Percentiles rank a stretch among this genome's conserved stretches.
Conservation (phyloP, 2,113 vertebrate species). For the Gobiocypris rarus region DNA sequence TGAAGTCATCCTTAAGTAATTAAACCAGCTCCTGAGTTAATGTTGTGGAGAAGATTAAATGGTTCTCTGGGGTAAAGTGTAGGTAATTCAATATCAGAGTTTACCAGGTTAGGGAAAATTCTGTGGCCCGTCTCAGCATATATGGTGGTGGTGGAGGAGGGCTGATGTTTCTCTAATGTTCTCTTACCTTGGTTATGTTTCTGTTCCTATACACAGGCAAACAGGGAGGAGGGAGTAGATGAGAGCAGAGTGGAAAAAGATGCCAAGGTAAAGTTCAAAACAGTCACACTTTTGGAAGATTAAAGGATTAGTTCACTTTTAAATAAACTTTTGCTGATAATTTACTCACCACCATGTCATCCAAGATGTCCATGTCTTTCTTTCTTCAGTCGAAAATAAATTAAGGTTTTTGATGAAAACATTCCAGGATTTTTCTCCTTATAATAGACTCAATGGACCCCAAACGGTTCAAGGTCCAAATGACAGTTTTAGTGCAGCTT, state of each 20-base stretch:
- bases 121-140: slow-evolving; percentile 17
- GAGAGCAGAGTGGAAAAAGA: slow-evolving; percentile 85
- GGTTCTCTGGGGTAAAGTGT: slow-evolving; percentile 37
- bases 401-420: too few relatives aligned
- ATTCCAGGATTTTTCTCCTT: too few relatives aligned
- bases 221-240: slow-evolving; percentile 83
- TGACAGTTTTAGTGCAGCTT: too few relatives aligned
- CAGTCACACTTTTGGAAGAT: slow-evolving; percentile 45
- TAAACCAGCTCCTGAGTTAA: slow-evolving; percentile 51
- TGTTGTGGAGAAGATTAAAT: slow-evolving; percentile 54
- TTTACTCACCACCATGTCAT: too few relatives aligned
- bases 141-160: neutral
- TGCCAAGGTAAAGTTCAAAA: slow-evolving; percentile 81
- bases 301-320: too few relatives aligned
- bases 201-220: slow-evolving; percentile 73
- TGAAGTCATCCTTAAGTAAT: slow-evolving; percentile 66
- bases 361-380: too few relatives aligned
- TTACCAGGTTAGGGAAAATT: slow-evolving; percentile 50
- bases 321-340: too few relatives aligned
- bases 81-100: slow-evolving; percentile 53
- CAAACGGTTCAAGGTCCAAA: too few relatives aligned
- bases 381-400: too few relatives aligned
- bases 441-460: too few relatives aligned
- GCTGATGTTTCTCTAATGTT: slow-evolving; percentile 25
- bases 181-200: slow-evolving; percentile 21